Evolutionary conservation across 2,888 invertebrate genomes (phyloP).

Genomic region (Gibbula magus): DNA sequence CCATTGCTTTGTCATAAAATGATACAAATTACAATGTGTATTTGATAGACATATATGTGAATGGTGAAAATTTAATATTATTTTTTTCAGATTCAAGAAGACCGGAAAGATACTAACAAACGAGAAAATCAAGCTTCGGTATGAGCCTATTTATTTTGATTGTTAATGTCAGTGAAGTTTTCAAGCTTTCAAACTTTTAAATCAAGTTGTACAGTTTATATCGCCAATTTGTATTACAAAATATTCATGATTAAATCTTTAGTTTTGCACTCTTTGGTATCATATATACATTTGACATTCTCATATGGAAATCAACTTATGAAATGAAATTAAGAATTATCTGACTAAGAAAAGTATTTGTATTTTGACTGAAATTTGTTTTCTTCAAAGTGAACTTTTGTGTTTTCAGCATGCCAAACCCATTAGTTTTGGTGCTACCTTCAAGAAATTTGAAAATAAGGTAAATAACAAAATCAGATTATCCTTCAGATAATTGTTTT

Average conservation of each 20-base stretch:
- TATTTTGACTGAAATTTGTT: not conserved
- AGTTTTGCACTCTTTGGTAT: no score
- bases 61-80: not conserved
- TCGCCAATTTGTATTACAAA: no score
- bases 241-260: no score
- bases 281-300: no score
- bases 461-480: not conserved
- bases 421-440: not conserved
- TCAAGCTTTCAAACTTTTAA: no score
- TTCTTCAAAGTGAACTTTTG: not conserved
- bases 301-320: no score
- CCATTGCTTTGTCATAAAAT: not conserved
- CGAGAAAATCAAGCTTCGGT: constrained; percentile 30
- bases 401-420: constrained; percentile 12
- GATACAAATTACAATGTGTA: not conserved
- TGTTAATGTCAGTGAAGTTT: not conserved
- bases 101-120: constrained; percentile 27
- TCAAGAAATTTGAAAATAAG: constrained; percentile 20
- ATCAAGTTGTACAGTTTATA: no score
- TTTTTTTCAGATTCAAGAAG: constrained; percentile 29
- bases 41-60: not conserved
- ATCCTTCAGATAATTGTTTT: no score
- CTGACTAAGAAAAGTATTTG: no score
- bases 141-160: not conserved
- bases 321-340: no score